Evolutionary conservation across 2,113 vertebrate genomes (phyloP), one percentile per base, ranked within the genome.

Genomic region (Mesembrinibis cayennensis): DNA sequence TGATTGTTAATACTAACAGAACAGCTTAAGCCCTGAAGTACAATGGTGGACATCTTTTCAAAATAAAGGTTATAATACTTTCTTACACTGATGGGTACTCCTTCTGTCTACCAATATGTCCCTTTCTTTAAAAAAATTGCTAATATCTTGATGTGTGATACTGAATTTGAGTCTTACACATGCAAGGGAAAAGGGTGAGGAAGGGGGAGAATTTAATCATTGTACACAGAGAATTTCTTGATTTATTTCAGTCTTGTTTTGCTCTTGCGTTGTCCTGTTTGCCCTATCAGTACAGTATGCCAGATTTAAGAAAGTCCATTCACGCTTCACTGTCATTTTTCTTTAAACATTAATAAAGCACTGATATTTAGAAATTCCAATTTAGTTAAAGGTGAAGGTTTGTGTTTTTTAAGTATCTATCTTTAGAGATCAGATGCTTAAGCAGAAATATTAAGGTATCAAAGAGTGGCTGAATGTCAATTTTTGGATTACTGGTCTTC

Each of bases 341-440:
- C 61, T 87, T 94, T 71, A 71, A 96, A 78, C 18, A 30, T 6
- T 72, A 63, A 78, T 85, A 80, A 85, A 87, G 17, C 70, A 65
- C 5, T 94, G 73, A 72, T 94, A 96, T 90, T 96, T 95, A 73
- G 56, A 95, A 91, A 65, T 85, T 82, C 66, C 27, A 74, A 4
- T 71, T 91, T n/a, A 77, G 56, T 21, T 89, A 87, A 92, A 95
- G 86, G 80, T 92, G 63, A 96, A 87, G 55, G 45, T 66, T 77
- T 94, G 10, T 3, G 11, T 0, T 25, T 42, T 66, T 84, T 65
- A 77, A 56, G 36, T 73, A 70, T 44, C 52, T 66, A 4, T 72
- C 20, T 36, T 93, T 59, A 78, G 61, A 80, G 76, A 91, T 90
- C 53, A 76, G 45, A 76, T 45, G 49, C 38, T 85, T 76, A 65